Percentiles rank a stretch among this genome's conserved stretches.
phyloP scores from a whole-genome alignment of 2,797 vertebrate species.

The Brotula barbata region DNA sequence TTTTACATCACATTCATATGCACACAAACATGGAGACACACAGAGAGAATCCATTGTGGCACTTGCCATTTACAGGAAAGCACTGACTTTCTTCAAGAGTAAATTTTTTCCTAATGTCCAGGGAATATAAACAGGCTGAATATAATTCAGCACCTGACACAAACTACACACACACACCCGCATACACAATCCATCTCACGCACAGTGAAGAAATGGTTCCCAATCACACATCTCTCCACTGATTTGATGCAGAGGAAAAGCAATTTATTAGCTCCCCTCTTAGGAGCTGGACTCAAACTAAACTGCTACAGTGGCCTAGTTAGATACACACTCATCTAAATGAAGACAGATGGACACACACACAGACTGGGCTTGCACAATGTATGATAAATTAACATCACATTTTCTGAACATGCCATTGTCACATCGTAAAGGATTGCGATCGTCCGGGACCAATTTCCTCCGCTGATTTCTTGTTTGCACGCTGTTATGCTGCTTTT shows the following conservation, averaged over 20 bases:
- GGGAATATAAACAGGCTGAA: constrained; percentile 53
- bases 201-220: constrained; percentile 54
- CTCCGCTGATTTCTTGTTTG: no score
- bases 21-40: neutral
- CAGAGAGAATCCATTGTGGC: constrained; percentile 12
- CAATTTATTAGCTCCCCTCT: constrained; percentile 74
- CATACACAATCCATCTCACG: constrained; percentile 29
- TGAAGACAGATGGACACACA: constrained; percentile 10
- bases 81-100: constrained; percentile 39
- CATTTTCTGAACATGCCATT: no score
- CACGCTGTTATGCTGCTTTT: no score
- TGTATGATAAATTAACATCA: no score
- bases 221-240: constrained; percentile 65
- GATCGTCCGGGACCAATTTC: no score
- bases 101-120: constrained; percentile 10
- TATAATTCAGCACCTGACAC: constrained; percentile 53
- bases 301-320: constrained; percentile 65
- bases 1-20: no score
- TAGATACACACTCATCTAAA: constrained; percentile 40
- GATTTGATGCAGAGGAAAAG: constrained; percentile 72
- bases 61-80: constrained; percentile 29
- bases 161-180: constrained; percentile 37
- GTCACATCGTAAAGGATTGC: no score
- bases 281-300: constrained; percentile 66
- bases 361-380: constrained; percentile 22